These are phyloP conservation scores for Reticulitermes speratus DNA, from an alignment of 1,140 invertebrate genomes.

Conservation along the genomic window DNA sequence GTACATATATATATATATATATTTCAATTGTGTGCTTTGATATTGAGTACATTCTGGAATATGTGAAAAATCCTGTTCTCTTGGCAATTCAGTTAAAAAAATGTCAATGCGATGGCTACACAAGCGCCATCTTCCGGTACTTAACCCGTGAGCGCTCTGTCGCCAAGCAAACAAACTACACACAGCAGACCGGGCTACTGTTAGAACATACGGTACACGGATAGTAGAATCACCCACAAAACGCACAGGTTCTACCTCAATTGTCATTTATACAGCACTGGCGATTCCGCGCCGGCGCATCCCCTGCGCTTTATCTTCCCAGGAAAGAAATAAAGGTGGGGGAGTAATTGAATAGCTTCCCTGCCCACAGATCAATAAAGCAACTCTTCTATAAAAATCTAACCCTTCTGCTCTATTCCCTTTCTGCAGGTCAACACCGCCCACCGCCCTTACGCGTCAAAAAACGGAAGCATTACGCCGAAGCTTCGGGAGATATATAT, in stretches of 20 bases:
- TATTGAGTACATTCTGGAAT: too few relatives aligned
- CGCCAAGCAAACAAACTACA: too few relatives aligned
- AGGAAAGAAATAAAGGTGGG: not conserved
- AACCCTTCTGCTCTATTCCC: conserved; percentile 19
- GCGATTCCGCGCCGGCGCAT: conserved; percentile 21
- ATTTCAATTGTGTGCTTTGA: too few relatives aligned
- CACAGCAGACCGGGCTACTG: too few relatives aligned
- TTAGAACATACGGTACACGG: too few relatives aligned
- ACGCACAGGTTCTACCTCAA: not conserved
- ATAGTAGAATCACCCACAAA: not conserved
- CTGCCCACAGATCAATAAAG: conserved; percentile 25
- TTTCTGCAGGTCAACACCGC: not conserved
- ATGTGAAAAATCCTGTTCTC: too few relatives aligned
- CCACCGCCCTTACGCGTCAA: not conserved
- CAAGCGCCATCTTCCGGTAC: not conserved
- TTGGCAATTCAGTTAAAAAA: too few relatives aligned
- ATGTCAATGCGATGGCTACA: too few relatives aligned
- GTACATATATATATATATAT: too few relatives aligned
- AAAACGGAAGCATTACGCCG: not conserved
- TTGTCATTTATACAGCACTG: not conserved
- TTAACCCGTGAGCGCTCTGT: not conserved
- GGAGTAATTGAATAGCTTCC: conserved; percentile 22
- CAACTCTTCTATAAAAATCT: conserved; percentile 6
- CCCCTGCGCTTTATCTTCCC: not conserved
- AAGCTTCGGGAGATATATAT: not conserved